Evolutionary conservation across 2,888 invertebrate species (phyloP), one percentile per base, ranked within the genome.

Genomic region (Embidobia sp.): DNA sequence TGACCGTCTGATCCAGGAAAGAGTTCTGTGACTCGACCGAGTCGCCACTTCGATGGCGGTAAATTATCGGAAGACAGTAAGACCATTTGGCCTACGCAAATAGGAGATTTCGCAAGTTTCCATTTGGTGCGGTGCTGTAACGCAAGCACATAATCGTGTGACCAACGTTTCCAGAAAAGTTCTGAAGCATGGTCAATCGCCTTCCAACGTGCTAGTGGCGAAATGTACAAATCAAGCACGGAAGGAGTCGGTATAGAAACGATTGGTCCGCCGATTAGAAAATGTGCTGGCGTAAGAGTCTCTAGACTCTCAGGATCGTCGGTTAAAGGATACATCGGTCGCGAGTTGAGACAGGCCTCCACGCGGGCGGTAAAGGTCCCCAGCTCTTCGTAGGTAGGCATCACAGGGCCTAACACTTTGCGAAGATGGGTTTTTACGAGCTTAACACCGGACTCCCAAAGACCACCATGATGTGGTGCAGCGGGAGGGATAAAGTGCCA

Each of bases 31-130:
- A 67, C 37, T 1, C 46, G 67, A 35, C 55, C 55, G 8, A 67
- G 26, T 2, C 5, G 8, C 67, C 67, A 67, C 8, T 55, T 67
- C 10, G 37, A 35, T 5, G 67, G 55, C 1, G 67, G 44, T n/a
- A 46, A 18, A 2, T 13, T 26, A 2, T 8, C 19, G n/a, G 1
- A 8, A 18, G 10, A n/a, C n/a, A 42, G n/a, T 2, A 42, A 10
- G 1, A 66, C 53, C 1, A 66, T 0, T 10, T 66, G 53, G 1
- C 44, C 44, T 13, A 53, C 3, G 3, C 6, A 0, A n/a, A 48
- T 3, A 2, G 27, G 13, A 18, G n/a, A 13, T 0, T n/a, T 8
- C 5, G 1, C 6, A 8, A 19, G 11, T 15, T 48, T 18, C 57
- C 48, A n/a, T n/a, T n/a, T n/a, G n/a, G n/a, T n/a, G n/a, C n/a